Percentiles rank a stretch among this genome's conserved stretches.
phyloP scores from a whole-genome alignment of 1,140 invertebrate genomes.

The Matsumurasca onukii region DNA sequence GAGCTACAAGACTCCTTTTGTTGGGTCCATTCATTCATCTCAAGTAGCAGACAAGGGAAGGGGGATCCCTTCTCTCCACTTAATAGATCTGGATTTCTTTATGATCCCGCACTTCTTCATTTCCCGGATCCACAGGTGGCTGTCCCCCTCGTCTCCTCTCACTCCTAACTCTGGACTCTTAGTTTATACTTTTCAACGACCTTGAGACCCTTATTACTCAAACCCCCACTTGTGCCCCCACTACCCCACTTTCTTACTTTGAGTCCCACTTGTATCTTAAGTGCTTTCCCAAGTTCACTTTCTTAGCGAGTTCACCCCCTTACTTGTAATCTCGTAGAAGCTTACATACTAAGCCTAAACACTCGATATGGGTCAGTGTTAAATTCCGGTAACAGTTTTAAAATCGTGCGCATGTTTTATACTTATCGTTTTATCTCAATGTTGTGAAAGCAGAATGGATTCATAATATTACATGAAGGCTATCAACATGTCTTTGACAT shows the following conservation, averaged over 20 bases:
- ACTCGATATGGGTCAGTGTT: too few species aligned
- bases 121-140: constrained; percentile 21
- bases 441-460: too few species aligned
- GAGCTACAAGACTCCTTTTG: constrained; percentile 18
- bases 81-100: constrained; percentile 29
- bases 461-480: too few species aligned
- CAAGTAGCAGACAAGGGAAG: neutral
- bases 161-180: constrained; percentile 4
- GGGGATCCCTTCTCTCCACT: constrained; percentile 8
- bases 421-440: too few species aligned
- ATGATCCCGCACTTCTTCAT: constrained; percentile 27
- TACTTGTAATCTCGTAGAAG: too few species aligned
- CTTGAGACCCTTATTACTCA: constrained; percentile 18
- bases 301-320: neutral
- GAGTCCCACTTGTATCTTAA: neutral
- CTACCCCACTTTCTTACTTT: neutral
- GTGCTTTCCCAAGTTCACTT: neutral
- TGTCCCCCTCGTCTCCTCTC: neutral
- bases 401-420: too few species aligned
- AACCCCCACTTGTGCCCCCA: neutral
- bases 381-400: too few species aligned
- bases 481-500: too few species aligned
- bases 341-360: too few species aligned
- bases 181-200: constrained; percentile 27
- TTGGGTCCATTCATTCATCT: constrained; percentile 26